Base-by-base conservation (phyloP, 1,140 invertebrate genomes). In the Drosophila lacertosa region DNA sequence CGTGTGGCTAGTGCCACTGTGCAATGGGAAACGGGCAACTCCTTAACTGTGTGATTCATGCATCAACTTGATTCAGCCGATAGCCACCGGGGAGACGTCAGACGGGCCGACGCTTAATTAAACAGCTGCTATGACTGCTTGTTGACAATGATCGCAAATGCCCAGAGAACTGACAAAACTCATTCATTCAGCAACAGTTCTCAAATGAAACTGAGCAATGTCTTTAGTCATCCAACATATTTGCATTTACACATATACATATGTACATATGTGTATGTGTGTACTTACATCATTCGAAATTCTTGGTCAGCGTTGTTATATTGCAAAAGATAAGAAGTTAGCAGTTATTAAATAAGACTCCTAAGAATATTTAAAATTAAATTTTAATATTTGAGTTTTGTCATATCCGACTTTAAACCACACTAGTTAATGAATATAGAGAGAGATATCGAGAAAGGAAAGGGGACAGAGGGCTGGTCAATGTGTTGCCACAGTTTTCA, bases 11-110 rank as follows among this genome's bases (percentile, higher is more conserved):
- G 29, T 32, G 22, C 33, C 18, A 50, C 32, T 11, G 42, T 48
- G 15, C 33, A 33, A 6, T 40, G 53, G 53, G 9, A 55, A 79
- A 63, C 53, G 54, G 50, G 39, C 39, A 42, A 44, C 53, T 68
- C 58, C 63, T 54, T 62, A 24, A 11, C 16, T 45, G 11, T 33
- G 42, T 81, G 77, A 81, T 11, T 81, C 73, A 81, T 57, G 39
- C 29, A 6, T 42, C 15, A 9, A 37, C 37, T 75, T 65, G 57
- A 81, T 54, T 72, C 50, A 69, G 6, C 26, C 39, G 6, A 29
- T 26, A 50, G 11, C 15, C 26, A 11, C n/a, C 40, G 10, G 18
- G 15, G 20, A 18, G 26, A 29, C 26, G 26, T 7, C 60, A 63
- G 58, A 60, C 74, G 62, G 39, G 40, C 63, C 32, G 64, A 35